Percentiles rank a stretch among this genome's conserved stretches.
These are phyloP conservation scores for Drosophila yooni DNA, from an alignment of 2,888 invertebrate species.

Conservation along the genomic window DNA sequence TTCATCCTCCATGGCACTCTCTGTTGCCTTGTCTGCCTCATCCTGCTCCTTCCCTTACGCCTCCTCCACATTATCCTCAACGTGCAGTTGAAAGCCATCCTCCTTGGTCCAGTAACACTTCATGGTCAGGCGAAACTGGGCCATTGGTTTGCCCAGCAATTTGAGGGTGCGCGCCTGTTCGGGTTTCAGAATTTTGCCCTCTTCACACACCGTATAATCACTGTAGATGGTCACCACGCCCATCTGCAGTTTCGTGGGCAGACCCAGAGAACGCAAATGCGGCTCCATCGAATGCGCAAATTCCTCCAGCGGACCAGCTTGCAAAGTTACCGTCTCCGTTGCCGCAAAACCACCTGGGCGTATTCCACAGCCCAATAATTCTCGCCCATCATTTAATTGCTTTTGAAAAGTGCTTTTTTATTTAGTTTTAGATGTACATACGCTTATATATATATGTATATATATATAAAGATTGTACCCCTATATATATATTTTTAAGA, in stretches of 20 bases:
- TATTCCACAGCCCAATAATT: slow-evolving; percentile 92
- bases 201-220: slow-evolving; percentile 93
- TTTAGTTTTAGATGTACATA: slow-evolving; percentile 52
- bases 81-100: slow-evolving; percentile 88
- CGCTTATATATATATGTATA: slow-evolving; percentile 26
- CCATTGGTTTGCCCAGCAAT: slow-evolving; percentile 92
- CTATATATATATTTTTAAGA: slow-evolving; percentile 46
- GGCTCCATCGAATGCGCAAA: slow-evolving; percentile 98
- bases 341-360: slow-evolving; percentile 95
- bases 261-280: slow-evolving; percentile 94
- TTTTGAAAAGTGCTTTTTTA: slow-evolving; percentile 58
- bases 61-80: slow-evolving; percentile 85
- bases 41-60: slow-evolving; percentile 83
- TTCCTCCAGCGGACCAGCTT: slow-evolving; percentile 93
- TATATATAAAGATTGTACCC: slow-evolving; percentile 21
- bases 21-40: slow-evolving; percentile 58
- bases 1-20: slow-evolving; percentile 82
- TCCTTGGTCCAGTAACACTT: slow-evolving; percentile 93
- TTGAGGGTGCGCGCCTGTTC: slow-evolving; percentile 97
- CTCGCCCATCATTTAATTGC: slow-evolving; percentile 79
- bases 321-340: slow-evolving; percentile 91
- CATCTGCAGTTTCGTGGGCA: slow-evolving; percentile 95
- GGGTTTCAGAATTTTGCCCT: slow-evolving; percentile 92
- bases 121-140: slow-evolving; percentile 92
- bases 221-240: slow-evolving; percentile 93